phyloP scores from a whole-genome alignment of 2,888 invertebrate genomes.

The Macrophya alboannulata region DNA sequence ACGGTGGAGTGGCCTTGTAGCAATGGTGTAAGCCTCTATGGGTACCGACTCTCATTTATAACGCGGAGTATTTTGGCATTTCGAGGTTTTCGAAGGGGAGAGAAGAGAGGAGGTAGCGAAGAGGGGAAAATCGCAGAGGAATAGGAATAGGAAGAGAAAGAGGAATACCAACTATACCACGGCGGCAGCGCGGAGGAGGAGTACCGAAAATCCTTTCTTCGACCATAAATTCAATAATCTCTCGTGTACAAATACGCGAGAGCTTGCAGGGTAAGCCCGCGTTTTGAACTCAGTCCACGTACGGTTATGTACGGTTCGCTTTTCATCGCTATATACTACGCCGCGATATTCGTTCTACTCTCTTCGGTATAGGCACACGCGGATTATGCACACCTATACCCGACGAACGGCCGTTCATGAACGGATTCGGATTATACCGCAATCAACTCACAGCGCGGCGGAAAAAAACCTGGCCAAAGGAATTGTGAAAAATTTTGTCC shows the following conservation, averaged over 20 bases:
- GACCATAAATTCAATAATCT: conserved; percentile 72
- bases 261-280: conserved; percentile 61
- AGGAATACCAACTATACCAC: background rate
- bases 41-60: conserved; percentile 1
- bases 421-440: background rate
- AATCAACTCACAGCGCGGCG: background rate
- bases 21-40: conserved; percentile 11
- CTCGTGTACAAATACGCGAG: conserved; percentile 65
- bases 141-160: conserved; percentile 26
- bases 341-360: conserved; percentile 15
- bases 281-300: conserved; percentile 68
- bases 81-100: background rate
- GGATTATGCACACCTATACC: background rate
- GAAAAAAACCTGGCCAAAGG: background rate
- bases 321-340: conserved; percentile 1
- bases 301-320: conserved; percentile 57
- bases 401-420: background rate
- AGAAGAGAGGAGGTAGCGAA: background rate
- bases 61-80: conserved; percentile 9
- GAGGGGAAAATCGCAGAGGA: background rate
- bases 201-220: conserved; percentile 63
- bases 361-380: background rate
- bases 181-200: conserved; percentile 14
- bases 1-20: conserved; percentile 17
- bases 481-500: too few species aligned